Evolutionary conservation across 2,113 vertebrate species (phyloP), one percentile per base, ranked within the genome.

Genomic region (Tretioscincus oriximinensis): DNA sequence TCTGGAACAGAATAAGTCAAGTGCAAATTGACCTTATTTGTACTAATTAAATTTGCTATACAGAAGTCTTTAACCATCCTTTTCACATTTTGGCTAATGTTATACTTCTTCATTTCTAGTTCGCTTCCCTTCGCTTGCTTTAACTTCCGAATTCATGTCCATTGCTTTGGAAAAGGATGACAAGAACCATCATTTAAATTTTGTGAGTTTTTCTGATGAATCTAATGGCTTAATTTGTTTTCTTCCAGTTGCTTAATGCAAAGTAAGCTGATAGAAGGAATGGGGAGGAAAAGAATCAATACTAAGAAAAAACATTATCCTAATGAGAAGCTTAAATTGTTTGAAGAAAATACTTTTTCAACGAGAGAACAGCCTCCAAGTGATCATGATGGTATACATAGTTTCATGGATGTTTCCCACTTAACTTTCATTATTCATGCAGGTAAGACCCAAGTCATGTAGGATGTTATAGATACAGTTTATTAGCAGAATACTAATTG

Each of bases 221-320:
- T 74, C 77, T 64, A 70, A 65, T 77, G 10, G 11, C 84, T 90
- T 89, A 81, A 88, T 82, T 85, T 89, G 45, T 90, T 90, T 87
- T 89, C 72, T 85, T 90, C 49, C 81, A 85, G 83, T 78, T 60
- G 10, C 28, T 86, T 5, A 9, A 31, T 80, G 65, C 21, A 78
- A 81, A 86, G 82, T 77, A 18, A 29, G 60, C 63, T 70, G 5
- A 80, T 12, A 2, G 28, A 58, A 28, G 9, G 72, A 5, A 18
- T 11, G 16, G 9, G 14, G 85, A 58, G 82, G 58, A 72, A 70
- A 61, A 35, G 74, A 70, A 61, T 76, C 61, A 78, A 26, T 81
- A 60, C 47, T 78, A 84, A 70, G 68, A 66, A 78, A n/a, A 1
- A 84, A 24, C 54, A 58, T 58, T n/a, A 80, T 86, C 54, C 21